phyloP scores from a whole-genome alignment of 2,113 vertebrate species.

The Hippopotamus amphibius region DNA sequence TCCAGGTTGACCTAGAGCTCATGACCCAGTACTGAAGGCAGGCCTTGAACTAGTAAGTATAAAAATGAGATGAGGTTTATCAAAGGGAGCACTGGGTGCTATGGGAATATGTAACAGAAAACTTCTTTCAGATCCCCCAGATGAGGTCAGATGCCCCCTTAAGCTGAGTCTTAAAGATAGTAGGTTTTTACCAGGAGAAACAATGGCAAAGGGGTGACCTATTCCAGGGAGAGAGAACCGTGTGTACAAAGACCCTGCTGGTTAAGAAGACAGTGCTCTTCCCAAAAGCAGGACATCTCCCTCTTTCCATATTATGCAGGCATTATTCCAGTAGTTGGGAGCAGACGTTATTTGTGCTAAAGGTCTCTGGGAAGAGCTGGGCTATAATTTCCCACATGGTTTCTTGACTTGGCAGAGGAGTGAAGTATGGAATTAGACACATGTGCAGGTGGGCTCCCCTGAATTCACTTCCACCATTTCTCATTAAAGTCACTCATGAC shows the following conservation, averaged over 20 bases:
- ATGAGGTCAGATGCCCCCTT: neutral
- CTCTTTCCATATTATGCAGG: neutral
- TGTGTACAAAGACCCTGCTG: neutral
- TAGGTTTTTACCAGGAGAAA: neutral
- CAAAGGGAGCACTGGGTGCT: neutral
- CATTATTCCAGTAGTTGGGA: neutral
- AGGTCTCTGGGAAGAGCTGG: neutral
- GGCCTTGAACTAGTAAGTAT: neutral
- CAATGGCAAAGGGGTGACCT: neutral
- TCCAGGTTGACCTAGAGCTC: neutral
- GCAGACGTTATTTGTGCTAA: neutral
- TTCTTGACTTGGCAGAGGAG: neutral
- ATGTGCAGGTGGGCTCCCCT: neutral
- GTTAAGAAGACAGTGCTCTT: neutral
- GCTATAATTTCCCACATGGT: neutral
- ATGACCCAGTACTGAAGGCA: neutral
- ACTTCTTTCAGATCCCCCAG: neutral
- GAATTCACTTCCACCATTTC: neutral
- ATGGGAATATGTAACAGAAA: neutral
- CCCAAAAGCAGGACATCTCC: neutral
- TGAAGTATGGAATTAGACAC: neutral
- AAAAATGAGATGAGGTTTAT: neutral
- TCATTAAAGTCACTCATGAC: neutral
- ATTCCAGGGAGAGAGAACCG: neutral
- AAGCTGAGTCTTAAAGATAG: neutral